phyloP scores from a whole-genome alignment of 2,113 vertebrate genomes.

The Rhinolophus ferrumequinum region DNA sequence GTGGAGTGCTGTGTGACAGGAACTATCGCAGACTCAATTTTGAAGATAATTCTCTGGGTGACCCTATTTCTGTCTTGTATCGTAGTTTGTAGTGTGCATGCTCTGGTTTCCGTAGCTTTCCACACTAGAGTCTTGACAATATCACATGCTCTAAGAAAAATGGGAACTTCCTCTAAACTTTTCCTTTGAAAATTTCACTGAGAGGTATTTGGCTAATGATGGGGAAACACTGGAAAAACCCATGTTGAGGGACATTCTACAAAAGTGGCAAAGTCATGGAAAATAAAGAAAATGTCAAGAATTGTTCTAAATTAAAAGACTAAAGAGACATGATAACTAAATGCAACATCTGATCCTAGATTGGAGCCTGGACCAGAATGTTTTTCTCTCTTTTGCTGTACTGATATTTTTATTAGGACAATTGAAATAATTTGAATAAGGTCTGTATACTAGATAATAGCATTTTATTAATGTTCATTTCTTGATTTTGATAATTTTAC shows the following conservation, averaged over 20 bases:
- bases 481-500: slow-evolving; percentile 12
- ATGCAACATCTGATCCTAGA: background rate
- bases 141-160: slow-evolving; percentile 42
- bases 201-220: background rate
- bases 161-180: background rate
- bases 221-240: background rate
- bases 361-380: background rate
- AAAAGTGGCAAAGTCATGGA: background rate
- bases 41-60: slow-evolving; percentile 76
- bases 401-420: background rate
- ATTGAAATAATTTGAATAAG: background rate
- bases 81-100: background rate
- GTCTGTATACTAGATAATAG: background rate
- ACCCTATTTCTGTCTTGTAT: slow-evolving; percentile 66
- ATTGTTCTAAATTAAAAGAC: background rate
- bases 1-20: slow-evolving; percentile 54
- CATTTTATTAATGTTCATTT: slow-evolving; percentile 2
- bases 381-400: background rate
- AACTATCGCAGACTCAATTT: slow-evolving; percentile 67
- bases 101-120: slow-evolving; percentile 65
- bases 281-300: background rate
- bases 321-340: background rate
- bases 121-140: slow-evolving; percentile 35
- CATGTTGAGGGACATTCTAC: background rate
- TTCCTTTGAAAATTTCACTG: background rate